Evolutionary conservation across 2,888 invertebrate species (phyloP), one percentile per base, ranked within the genome.

Genomic region (Exephanes ischioxanthus): DNA sequence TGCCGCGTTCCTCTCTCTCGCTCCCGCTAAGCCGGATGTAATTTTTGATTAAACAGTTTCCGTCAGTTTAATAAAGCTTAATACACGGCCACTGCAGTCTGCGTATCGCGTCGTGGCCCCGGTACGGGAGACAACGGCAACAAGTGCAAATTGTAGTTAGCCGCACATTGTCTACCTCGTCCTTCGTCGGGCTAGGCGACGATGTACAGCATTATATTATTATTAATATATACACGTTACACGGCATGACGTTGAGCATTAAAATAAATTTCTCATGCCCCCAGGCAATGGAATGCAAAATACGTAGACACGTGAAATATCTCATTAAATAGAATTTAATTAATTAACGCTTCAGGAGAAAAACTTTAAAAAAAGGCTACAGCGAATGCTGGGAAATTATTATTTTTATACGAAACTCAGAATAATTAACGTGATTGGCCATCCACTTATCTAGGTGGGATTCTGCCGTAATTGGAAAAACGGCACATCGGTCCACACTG

Each of bases 1-100:
- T 48, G 41, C 51, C 26, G 7, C 22, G 16, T 58, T 26, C 72
- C 16, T 51, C 53, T 82, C 16, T 26, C 53, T 11, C 53, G 53
- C 58, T 66, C 73, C 16, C 75, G 48, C 58, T 79, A 86, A 87
- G 79, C 80, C 86, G 81, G 81, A 85, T 85, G 87, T 88, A 82
- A 86, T 87, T 87, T 87, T 84, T 80, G 85, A 88, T 88, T 83
- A 85, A 85, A 86, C 84, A 80, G 81, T 88, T 87, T 87, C 80
- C 82, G 70, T 70, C 83, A 82, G 80, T 82, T 83, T 86, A 86
- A 87, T 87, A 86, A 86, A 86, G 83, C 83, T 84, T 80, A 87
- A 85, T 80, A 72, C 71, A 68, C 16, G 16, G 45, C 48, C 70
- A 61, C n/a, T 41, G 75, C 61, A 71, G 66, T n/a, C 48, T 55